phyloP scores from a whole-genome alignment of 37 sponge, comb jelly and placozoan species.

The Lycopodina hypogea region DNA sequence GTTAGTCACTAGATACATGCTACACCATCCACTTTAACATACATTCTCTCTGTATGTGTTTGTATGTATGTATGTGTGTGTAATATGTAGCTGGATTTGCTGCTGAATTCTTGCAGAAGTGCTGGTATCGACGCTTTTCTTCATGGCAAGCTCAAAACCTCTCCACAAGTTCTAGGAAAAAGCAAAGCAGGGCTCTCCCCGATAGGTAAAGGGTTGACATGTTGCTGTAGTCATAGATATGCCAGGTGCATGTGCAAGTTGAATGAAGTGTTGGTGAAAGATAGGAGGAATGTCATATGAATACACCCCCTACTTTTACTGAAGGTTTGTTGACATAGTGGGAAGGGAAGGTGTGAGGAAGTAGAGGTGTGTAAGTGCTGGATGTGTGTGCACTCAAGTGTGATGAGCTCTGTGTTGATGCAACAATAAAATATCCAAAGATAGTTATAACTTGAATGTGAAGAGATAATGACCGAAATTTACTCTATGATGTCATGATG shows the following conservation, averaged over 20 bases:
- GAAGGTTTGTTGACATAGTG: too few relatives aligned
- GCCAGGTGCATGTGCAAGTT: background rate
- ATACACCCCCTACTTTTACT: too few relatives aligned
- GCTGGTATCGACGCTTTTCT: conserved; percentile 55
- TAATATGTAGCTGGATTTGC: conserved; percentile 9
- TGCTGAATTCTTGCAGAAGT: conserved; percentile 40
- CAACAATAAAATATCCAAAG: too few relatives aligned
- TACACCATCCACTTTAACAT: background rate
- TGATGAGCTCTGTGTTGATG: too few relatives aligned
- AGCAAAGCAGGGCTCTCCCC: conserved; percentile 5
- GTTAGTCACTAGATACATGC: conserved; percentile 7
- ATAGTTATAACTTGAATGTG: too few relatives aligned
- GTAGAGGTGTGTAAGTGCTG: too few relatives aligned
- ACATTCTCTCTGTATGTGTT: too few relatives aligned
- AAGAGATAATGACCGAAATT: background rate
- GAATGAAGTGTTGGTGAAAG: too few relatives aligned
- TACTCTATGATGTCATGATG: too few relatives aligned
- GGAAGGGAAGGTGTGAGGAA: too few relatives aligned
- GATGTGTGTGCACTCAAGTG: too few relatives aligned
- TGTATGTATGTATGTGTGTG: conserved; percentile 1
- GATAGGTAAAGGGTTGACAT: conserved; percentile 14
- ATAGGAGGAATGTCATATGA: too few relatives aligned
- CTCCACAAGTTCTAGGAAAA: conserved; percentile 5
- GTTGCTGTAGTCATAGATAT: background rate
- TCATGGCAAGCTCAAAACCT: conserved; percentile 36